Evolutionary conservation across 2,113 vertebrate species (phyloP).

Genomic region (Dromiciops gliroides): DNA sequence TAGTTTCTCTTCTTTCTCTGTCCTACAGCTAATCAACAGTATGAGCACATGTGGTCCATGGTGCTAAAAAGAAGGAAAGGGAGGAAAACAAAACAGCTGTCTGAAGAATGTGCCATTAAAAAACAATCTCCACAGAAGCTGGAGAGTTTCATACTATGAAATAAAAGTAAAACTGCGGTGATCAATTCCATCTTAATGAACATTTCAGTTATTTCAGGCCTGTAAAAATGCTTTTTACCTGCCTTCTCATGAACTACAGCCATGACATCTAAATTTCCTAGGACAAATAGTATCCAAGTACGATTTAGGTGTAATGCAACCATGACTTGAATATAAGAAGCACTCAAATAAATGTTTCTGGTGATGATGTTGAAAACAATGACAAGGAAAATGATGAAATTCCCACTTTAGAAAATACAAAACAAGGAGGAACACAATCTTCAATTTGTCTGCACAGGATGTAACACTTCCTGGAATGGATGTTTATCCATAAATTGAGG

Average conservation of each 20-base stretch:
- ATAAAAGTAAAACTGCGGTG: conserved; percentile 69
- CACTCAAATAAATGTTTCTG: conserved; percentile 49
- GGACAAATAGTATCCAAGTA: conserved; percentile 30
- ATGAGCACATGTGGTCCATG: conserved; percentile 79
- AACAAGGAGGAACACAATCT: conserved; percentile 43
- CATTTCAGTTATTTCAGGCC: conserved; percentile 59
- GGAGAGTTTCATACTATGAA: conserved; percentile 65
- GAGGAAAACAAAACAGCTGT: conserved; percentile 76
- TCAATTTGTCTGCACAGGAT: conserved; percentile 38
- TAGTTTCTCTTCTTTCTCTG: conserved; percentile 79
- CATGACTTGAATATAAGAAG: conserved; percentile 23
- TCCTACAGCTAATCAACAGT: conserved; percentile 81
- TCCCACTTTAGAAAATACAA: conserved; percentile 18
- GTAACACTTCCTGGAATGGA: conserved; percentile 12
- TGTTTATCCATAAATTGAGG: conserved; percentile 20
- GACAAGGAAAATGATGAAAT: conserved; percentile 54
- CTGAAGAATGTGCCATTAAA: conserved; percentile 78
- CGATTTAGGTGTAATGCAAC: conserved; percentile 35
- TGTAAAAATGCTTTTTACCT: conserved; percentile 36
- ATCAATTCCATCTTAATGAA: conserved; percentile 65
- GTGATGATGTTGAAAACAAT: conserved; percentile 14
- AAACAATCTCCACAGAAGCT: conserved; percentile 77
- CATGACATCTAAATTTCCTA: conserved; percentile 43
- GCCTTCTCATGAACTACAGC: conserved; percentile 56
- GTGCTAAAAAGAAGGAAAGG: conserved; percentile 69